Evolutionary conservation across 2,888 invertebrate species (phyloP).

Genomic region (Stictocephala bisonia): DNA sequence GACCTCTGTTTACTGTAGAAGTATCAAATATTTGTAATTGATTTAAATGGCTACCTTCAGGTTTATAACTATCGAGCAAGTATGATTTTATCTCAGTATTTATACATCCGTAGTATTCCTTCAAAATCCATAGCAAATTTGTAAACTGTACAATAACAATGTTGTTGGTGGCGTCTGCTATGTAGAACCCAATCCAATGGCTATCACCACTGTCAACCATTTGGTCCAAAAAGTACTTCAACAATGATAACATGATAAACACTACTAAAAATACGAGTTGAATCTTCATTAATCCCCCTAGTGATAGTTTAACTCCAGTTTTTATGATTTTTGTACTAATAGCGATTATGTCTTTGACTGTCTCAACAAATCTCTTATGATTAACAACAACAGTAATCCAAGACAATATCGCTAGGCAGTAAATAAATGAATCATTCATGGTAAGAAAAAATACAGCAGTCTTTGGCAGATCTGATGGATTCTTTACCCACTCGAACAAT

Average conservation of each 20-base stretch:
- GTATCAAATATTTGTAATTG: too few species aligned
- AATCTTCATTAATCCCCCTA: not conserved
- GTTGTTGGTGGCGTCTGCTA: slow-evolving; percentile 19
- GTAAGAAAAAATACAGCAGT: slow-evolving; percentile 24
- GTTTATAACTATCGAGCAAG: not conserved
- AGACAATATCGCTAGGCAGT: not conserved
- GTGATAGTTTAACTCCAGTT: not conserved
- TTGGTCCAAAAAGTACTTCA: not conserved
- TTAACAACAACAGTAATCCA: not conserved
- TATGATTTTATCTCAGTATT: not conserved
- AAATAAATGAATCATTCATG: not conserved
- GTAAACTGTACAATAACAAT: slow-evolving; percentile 10
- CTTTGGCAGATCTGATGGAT: slow-evolving; percentile 1
- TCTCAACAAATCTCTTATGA: slow-evolving; percentile 3
- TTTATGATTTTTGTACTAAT: not conserved
- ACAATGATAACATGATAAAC: not conserved
- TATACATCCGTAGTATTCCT: not conserved
- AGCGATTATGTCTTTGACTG: not conserved
- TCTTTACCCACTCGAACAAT: not conserved
- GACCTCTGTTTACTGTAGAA: too few species aligned
- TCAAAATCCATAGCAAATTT: slow-evolving; percentile 12
- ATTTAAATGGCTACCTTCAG: too few species aligned
- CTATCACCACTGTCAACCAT: slow-evolving; percentile 14
- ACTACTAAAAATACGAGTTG: not conserved
- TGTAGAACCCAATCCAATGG: slow-evolving; percentile 28